phyloP scores from a whole-genome alignment of 2,797 vertebrate genomes.

The Pipistrellus pipistrellus region DNA sequence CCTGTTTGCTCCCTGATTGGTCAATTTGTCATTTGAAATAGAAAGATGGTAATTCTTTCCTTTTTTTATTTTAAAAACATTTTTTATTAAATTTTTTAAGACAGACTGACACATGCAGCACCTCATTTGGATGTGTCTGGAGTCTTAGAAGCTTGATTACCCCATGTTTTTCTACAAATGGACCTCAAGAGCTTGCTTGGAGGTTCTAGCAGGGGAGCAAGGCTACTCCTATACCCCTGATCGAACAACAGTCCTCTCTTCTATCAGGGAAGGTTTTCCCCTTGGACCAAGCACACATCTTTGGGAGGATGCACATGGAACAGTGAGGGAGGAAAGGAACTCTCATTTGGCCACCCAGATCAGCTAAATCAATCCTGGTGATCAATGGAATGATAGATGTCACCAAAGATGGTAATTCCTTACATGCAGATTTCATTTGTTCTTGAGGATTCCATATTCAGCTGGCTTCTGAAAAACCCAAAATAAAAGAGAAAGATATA shows the following conservation, averaged over 20 bases:
- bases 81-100: background rate
- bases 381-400: background rate
- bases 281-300: background rate
- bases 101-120: background rate
- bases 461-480: background rate
- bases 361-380: background rate
- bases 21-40: constrained; percentile 40
- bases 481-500: background rate
- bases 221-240: background rate
- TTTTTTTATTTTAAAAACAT: background rate
- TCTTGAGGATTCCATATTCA: background rate
- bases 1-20: background rate
- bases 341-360: background rate
- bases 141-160: background rate
- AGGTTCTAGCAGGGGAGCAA: background rate
- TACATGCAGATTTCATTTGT: background rate
- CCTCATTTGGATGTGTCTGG: background rate
- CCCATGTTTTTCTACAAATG: background rate
- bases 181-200: background rate
- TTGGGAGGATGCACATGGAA: background rate
- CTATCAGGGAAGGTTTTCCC: background rate
- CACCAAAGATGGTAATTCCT: background rate
- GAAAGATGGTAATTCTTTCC: background rate
- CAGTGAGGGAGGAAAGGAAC: background rate
- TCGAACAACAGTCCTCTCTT: background rate